A percentile compares a stretch with the other conserved stretches of the same genome.
These are phyloP conservation scores for Vimba vimba DNA, from an alignment of 2,113 vertebrate genomes.

Conservation along the genomic window DNA sequence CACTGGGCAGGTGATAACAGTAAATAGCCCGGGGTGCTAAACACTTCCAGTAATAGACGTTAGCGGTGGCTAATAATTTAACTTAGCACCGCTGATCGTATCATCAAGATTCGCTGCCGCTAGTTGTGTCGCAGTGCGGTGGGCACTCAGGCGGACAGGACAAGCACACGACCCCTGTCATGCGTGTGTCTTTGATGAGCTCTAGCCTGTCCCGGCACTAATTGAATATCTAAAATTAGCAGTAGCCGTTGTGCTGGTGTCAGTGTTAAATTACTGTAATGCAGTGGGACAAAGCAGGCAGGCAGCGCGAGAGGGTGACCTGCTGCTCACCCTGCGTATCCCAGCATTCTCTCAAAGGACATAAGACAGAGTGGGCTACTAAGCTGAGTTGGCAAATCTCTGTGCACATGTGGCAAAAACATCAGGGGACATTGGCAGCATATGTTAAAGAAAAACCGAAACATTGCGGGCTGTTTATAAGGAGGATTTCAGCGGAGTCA, in stretches of 20 bases:
- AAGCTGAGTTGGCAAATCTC: slow-evolving; percentile 18
- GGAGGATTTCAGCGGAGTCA: background rate
- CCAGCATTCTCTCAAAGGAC: slow-evolving; percentile 29
- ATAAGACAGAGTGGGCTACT: background rate
- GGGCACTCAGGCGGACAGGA: slow-evolving; percentile 27
- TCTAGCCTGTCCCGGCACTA: slow-evolving; percentile 45
- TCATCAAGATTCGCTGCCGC: slow-evolving; percentile 40
- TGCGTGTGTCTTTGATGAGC: slow-evolving; percentile 31
- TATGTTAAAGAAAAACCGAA: background rate
- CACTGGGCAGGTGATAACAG: slow-evolving; percentile 51
- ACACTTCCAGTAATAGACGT: slow-evolving; percentile 47
- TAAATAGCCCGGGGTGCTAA: slow-evolving; percentile 45
- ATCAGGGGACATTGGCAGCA: slow-evolving; percentile 7
- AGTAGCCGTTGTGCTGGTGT: slow-evolving; percentile 20
- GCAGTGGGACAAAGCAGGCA: slow-evolving; percentile 38
- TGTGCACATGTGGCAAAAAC: background rate
- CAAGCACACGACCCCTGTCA: slow-evolving; percentile 44
- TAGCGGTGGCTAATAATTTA: slow-evolving; percentile 44
- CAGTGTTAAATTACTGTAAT: slow-evolving; percentile 54
- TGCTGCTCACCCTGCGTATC: slow-evolving; percentile 14
- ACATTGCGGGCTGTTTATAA: background rate
- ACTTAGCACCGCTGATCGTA: slow-evolving; percentile 27
- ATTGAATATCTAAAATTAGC: slow-evolving; percentile 63
- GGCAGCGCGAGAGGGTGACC: slow-evolving; percentile 33
- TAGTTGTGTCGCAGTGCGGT: slow-evolving; percentile 35